Evolutionary conservation across 1,140 invertebrate species (phyloP), one percentile per base, ranked within the genome.

Genomic region (Caenorhabditis tropicalis): DNA sequence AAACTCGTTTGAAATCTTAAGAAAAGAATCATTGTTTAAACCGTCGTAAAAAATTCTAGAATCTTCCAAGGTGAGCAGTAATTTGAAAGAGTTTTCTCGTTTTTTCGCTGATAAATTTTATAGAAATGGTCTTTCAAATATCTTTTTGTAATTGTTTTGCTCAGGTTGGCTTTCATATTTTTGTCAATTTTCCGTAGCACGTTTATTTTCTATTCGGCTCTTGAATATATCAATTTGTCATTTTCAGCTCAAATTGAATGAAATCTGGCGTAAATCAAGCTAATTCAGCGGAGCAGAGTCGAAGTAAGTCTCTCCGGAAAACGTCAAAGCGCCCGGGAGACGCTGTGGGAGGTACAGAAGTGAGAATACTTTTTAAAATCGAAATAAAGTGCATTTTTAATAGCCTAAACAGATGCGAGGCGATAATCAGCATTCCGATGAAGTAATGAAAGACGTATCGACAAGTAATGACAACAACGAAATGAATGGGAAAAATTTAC

Each of bases 231-330:
- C n/a, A n/a, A n/a, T n/a, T n/a, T n/a, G n/a, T n/a, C 31, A 16
- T 0, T 60, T 60, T 9, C 60, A 70, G 60, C 19, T 10, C 31
- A n/a, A 70, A 70, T 70, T 74, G 65, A 29, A 74, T 74, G 65
- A 74, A 29, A 74, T 43, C 65, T 27, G 65, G 65, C 43, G 65
- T 36, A 74, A 39, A 39, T 12, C 36, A 31, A n/a, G 6, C 65
- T 0, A 74, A 43, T 46, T 74, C 65, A 24, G 36, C 65, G 12
- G 65, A 74, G 9, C 43, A 74, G 24, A 74, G 65, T 46, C 10
- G 36, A 74, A 46, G 65, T 46, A 74, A 74, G 24, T 36, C 33
- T 29, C 65, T 74, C 21, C 65, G 65, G 43, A 74, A 74, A 46
- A 12, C 65, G 65, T 39, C 65, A 6, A 74, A 74, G 36, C 65